Percentiles rank a stretch among this genome's conserved stretches.
Evolutionary conservation across 2,888 invertebrate genomes (phyloP).

Genomic region (Onchidella celtica): DNA sequence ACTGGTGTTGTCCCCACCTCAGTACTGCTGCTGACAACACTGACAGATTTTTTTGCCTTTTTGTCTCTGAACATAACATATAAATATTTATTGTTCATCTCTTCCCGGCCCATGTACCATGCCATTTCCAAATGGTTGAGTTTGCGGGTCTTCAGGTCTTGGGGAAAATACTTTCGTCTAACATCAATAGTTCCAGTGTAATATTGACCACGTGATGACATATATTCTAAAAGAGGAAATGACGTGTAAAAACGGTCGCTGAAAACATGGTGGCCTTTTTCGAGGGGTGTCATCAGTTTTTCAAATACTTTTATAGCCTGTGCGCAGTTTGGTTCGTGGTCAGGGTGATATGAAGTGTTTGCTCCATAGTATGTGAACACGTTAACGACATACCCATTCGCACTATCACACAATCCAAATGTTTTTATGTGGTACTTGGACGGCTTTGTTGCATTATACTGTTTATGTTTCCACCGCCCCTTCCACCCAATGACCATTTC

Average conservation of each 20-base stretch:
- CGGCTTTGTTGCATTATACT: not conserved
- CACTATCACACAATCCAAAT: not conserved
- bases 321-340: not conserved
- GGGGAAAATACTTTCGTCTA: constrained; percentile 10
- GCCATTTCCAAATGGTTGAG: not conserved
- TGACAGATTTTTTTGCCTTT: constrained; percentile 6
- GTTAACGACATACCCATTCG: not conserved
- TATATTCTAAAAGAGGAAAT: not conserved
- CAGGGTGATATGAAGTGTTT: not conserved
- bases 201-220: not conserved
- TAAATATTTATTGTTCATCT: not conserved
- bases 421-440: not conserved
- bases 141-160: not conserved
- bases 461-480: constrained; percentile 7
- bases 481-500: constrained; percentile 27
- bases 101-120: constrained; percentile 30
- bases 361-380: not conserved
- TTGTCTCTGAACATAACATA: constrained; percentile 16
- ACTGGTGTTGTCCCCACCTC: not conserved
- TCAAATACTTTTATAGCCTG: not conserved
- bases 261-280: not conserved
- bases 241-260: not conserved
- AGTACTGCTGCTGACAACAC: not conserved
- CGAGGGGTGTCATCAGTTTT: not conserved
- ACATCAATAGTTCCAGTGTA: not conserved